Percentiles rank a stretch among this genome's conserved stretches.
These are phyloP conservation scores for Xyrauchen texanus DNA, from an alignment of 2,113 vertebrate genomes.

Conservation along the genomic window DNA sequence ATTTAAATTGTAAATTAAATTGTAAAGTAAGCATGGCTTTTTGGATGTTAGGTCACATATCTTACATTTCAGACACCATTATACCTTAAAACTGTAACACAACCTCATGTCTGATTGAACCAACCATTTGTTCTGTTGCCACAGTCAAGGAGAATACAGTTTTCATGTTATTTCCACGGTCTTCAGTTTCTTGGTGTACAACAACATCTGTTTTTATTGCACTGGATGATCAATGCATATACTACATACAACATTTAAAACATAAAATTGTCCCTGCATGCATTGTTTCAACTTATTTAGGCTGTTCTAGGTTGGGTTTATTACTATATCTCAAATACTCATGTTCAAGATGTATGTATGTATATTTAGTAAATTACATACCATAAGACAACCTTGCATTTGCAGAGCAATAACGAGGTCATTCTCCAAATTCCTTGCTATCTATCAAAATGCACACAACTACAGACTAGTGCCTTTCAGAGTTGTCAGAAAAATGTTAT, in stretches of 20 bases:
- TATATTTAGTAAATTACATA: too few relatives aligned
- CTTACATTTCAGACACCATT: too few relatives aligned
- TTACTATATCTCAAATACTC: too few relatives aligned
- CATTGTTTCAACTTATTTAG: not conserved
- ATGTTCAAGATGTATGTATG: too few relatives aligned
- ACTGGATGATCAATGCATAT: constrained; percentile 1
- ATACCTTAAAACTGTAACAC: too few relatives aligned
- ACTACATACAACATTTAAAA: not conserved
- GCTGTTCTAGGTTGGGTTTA: not conserved
- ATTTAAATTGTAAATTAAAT: too few relatives aligned
- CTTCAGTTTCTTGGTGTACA: not conserved
- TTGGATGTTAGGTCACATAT: not conserved
- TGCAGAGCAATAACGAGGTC: not conserved
- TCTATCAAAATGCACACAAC: not conserved
- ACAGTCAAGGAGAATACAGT: not conserved
- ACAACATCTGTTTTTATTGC: not conserved
- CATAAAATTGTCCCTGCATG: too few relatives aligned
- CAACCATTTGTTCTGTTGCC: not conserved
- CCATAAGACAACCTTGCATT: too few relatives aligned
- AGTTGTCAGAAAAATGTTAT: not conserved
- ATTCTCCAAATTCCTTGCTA: not conserved
- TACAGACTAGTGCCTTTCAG: not conserved
- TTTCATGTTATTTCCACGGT: not conserved
- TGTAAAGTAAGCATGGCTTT: not conserved
- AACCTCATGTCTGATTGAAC: too few relatives aligned